These are phyloP conservation scores for Macheiramphus alcinus DNA, from an alignment of 2,113 vertebrate species.

Conservation along the genomic window DNA sequence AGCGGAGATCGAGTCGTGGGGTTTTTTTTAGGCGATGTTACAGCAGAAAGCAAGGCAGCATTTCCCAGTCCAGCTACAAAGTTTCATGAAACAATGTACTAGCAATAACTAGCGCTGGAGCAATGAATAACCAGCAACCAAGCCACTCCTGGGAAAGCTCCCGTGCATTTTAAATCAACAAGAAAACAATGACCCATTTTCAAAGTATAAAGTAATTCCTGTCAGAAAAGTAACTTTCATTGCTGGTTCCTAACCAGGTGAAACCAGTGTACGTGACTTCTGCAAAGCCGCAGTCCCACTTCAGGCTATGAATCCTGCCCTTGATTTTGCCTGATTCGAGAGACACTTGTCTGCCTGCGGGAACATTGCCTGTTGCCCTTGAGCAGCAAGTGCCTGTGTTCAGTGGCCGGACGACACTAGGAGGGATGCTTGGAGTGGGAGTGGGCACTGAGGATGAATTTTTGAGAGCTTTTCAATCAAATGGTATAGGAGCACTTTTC, in stretches of 20 bases:
- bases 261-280: not conserved
- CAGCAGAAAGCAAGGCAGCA: not conserved
- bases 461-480: not conserved
- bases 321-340: accelerated
- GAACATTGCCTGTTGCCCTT: not conserved
- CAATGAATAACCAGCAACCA: not conserved
- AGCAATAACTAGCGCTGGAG: not conserved
- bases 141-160: not conserved
- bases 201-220: not conserved
- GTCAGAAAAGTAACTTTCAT: not conserved
- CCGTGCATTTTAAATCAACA: conserved; percentile 6
- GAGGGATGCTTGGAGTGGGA: not conserved
- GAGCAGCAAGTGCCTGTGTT: not conserved
- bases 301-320: not conserved
- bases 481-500: not conserved
- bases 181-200: conserved; percentile 18
- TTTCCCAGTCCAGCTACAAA: conserved; percentile 33
- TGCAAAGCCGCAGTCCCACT: not conserved
- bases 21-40: not conserved
- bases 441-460: not conserved
- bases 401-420: not conserved
- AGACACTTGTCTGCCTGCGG: accelerated
- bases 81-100: not conserved
- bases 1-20: not conserved
- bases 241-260: not conserved